Conservation (phyloP, 2,113 vertebrate genomes). For the Madoqua kirkii region DNA sequence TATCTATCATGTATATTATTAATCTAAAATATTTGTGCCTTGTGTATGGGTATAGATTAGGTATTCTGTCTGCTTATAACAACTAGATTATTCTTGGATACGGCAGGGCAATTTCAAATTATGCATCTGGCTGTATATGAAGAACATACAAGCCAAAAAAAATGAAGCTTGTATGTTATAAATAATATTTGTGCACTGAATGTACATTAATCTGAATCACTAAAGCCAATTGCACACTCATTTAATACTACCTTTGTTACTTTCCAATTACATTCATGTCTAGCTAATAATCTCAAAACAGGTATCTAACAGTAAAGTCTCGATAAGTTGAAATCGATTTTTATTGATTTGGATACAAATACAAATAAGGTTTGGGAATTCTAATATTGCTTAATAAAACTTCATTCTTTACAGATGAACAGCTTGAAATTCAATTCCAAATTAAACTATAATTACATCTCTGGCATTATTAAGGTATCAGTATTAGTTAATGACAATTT, state of each 20-base stretch:
- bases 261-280: slow-evolving; percentile 8
- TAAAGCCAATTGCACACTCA: neutral
- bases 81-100: neutral
- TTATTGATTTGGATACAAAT: slow-evolving; percentile 57
- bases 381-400: slow-evolving; percentile 51
- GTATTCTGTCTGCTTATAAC: neutral
- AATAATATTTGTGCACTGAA: neutral
- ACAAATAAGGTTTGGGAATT: slow-evolving; percentile 34
- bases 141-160: neutral
- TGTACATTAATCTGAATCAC: neutral
- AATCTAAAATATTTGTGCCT: neutral
- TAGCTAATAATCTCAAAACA: slow-evolving; percentile 30
- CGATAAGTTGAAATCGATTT: neutral
- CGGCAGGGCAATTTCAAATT: neutral
- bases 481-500: slow-evolving; percentile 65
- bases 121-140: neutral
- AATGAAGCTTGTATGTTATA: neutral
- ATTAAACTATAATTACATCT: slow-evolving; percentile 68
- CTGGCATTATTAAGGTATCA: slow-evolving; percentile 43
- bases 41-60: neutral
- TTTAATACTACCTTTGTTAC: neutral
- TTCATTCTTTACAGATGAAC: slow-evolving; percentile 59
- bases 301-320: slow-evolving; percentile 22
- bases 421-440: slow-evolving; percentile 68
- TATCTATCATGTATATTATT: neutral